Evolutionary conservation across 1,140 invertebrate genomes (phyloP), one percentile per base, ranked within the genome.

Genomic region (Drosophila orosa): DNA sequence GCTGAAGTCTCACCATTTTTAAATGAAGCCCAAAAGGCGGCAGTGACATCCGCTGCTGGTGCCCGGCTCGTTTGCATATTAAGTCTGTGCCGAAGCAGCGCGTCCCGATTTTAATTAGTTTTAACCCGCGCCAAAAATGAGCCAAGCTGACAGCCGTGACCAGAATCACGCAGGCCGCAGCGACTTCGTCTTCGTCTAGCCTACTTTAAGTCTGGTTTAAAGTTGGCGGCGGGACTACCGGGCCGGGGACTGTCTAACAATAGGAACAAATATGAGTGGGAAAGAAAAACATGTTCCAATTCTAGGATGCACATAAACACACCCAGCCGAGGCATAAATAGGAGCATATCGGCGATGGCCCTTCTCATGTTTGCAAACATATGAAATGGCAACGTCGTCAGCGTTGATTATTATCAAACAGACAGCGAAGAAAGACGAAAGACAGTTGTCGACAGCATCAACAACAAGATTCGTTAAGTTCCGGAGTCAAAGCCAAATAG

Each of bases 391-490:
- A 68, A 76, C 72, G 63, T 79, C 59, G 74, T 63, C 48, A 69
- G 56, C 67, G 72, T 69, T 85, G 81, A 85, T 85, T 85, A 86
- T 85, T 81, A 78, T 80, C 82, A 85, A 85, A 85, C 63, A 85
- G 66, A 39, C 29, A 62, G 37, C 78, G 33, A 67, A 67, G 65
- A 75, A 75, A 74, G 59, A 55, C 63, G 48, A 31, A 59, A 50
- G 57, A 66, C 58, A 65, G 72, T 58, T 55, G 55, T 65, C 55
- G 68, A 59, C 40, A 54, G 56, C 35, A 40, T 40, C 45, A 71
- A 40, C 42, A 72, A 58, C 40, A 69, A 69, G 33, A 72, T 71
- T 44, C 42, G 40, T 19, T 58, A 22, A 37, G 65, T 24, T 35
- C 22, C 39, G 25, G 31, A 48, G 68, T 69, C 35, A 37, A 29